Evolutionary conservation across 2,113 vertebrate genomes (phyloP).

Genomic region (Cavia aperea): DNA sequence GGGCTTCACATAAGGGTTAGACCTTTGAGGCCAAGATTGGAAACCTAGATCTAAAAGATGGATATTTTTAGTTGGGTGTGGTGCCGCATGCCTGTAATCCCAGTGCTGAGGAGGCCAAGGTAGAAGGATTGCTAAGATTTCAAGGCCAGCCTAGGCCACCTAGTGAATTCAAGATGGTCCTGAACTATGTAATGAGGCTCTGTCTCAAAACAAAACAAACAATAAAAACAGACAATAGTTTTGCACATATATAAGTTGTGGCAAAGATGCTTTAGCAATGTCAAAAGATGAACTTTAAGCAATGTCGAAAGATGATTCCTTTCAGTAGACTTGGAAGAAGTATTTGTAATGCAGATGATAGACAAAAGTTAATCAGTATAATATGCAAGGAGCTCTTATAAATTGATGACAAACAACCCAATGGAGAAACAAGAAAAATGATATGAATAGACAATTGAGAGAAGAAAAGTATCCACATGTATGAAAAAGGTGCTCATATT

Average conservation of each 20-base stretch:
- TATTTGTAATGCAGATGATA: constrained; percentile 27
- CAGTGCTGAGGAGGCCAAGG: neutral
- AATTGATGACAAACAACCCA: constrained; percentile 23
- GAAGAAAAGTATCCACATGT: constrained; percentile 16
- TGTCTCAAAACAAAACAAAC: neutral
- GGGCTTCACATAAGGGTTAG: neutral
- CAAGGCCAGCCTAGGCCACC: neutral
- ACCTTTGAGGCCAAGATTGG: constrained; percentile 2
- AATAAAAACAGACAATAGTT: neutral
- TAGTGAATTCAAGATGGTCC: neutral
- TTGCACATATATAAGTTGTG: neutral
- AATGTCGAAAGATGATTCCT: neutral
- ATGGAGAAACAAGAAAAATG: constrained; percentile 36
- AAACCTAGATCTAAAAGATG: neutral
- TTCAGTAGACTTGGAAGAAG: neutral
- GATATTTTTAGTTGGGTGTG: neutral
- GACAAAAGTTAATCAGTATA: constrained; percentile 29
- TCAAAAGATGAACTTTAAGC: neutral
- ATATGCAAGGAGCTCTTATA: constrained; percentile 43
- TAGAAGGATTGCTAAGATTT: neutral
- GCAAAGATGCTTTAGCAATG: neutral
- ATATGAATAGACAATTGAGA: neutral
- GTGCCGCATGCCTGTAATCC: neutral
- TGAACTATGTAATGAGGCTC: neutral
- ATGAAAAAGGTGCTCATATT: constrained; percentile 26